Conservation (phyloP, 2,888 invertebrate species). For the Caenorhabditis sp. region DNA sequence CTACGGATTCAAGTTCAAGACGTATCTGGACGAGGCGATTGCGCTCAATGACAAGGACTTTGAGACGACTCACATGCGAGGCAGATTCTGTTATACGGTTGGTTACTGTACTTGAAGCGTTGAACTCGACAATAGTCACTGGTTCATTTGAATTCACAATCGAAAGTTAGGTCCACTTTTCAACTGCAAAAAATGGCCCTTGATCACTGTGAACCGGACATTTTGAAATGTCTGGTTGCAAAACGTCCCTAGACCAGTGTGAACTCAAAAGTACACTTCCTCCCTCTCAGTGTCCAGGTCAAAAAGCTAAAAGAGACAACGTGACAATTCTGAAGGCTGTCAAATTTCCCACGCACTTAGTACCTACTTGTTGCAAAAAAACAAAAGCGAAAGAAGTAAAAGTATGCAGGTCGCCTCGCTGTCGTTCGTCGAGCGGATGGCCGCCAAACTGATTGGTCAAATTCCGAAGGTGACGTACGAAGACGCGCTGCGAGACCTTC, state of each 20-base stretch:
- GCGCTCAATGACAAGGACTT: slow-evolving; percentile 46
- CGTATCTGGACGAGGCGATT: slow-evolving; percentile 55
- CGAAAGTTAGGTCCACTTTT: too few relatives aligned
- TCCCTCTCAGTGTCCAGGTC: too few relatives aligned
- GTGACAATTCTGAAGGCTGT: slow-evolving; percentile 1
- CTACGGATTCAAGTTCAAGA: slow-evolving; percentile 64
- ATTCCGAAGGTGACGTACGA: slow-evolving; percentile 50
- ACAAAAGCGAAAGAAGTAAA: too few relatives aligned
- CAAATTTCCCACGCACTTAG: slow-evolving; percentile 9
- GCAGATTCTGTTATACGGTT: slow-evolving; percentile 61
- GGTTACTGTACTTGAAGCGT: neutral
- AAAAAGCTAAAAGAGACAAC: too few relatives aligned
- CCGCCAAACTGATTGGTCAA: slow-evolving; percentile 50
- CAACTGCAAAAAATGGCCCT: too few relatives aligned
- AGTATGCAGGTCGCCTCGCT: slow-evolving; percentile 52
- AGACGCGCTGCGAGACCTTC: slow-evolving; percentile 58
- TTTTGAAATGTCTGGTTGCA: too few relatives aligned
- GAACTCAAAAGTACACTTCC: neutral
- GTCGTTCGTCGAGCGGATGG: slow-evolving; percentile 46
- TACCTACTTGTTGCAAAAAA: neutral
- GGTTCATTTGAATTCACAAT: too few relatives aligned
- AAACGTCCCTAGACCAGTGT: too few relatives aligned
- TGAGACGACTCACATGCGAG: slow-evolving; percentile 63
- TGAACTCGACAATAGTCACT: too few relatives aligned
- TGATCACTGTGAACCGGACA: too few relatives aligned